Base-by-base conservation (phyloP, 2,797 vertebrate species). In the Diplodus sargus region DNA sequence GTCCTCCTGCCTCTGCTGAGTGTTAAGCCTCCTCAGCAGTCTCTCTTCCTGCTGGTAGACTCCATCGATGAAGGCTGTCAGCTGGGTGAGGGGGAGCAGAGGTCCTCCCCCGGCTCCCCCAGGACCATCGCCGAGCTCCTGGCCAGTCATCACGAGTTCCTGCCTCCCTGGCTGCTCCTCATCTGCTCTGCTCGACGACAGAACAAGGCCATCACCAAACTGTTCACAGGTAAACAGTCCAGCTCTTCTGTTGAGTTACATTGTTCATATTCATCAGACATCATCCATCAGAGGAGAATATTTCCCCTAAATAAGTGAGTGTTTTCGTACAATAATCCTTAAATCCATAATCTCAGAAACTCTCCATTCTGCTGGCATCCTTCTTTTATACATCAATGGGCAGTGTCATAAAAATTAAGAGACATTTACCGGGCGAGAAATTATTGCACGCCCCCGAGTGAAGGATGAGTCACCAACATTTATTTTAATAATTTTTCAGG, bases 151-250 rank as follows among this genome's bases (percentile, higher is more conserved):
- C 97, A 98, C 0, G 97, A 99, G 85, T 97, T 98, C 91, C 97
- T 99, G 73, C 98, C 98, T 14, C 97, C 98, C 0, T 99, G 98
- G 98, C 94, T 99, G 47, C 94, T 99, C 12, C 97, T 99, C 30
- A 93, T 99, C 87, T 99, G 97, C 88, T 99, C 98, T 0, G 97
- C 97, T 13, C 96, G 98, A 8, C 95, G 97, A 2, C 98, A 99
- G 92, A 99, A 98, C 88, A 99, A 98, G 93, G 95, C 97, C 84
- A 96, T 99, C 76, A 99, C 97, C 76, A 98, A 98, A 90, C 96
- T 99, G 88, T 99, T 99, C 93, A 98, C 97, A 88, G 98, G 98
- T 94, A 79, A 72, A 53, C 51, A 4, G 18, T 15, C 14, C 13
- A 0, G 3, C 28, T 48, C 22, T 49, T 4, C 25, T 45, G 17